A percentile compares a stretch with the other conserved stretches of the same genome.
Conservation (phyloP, 2,888 invertebrate genomes). For the Chalcis sispes region DNA sequence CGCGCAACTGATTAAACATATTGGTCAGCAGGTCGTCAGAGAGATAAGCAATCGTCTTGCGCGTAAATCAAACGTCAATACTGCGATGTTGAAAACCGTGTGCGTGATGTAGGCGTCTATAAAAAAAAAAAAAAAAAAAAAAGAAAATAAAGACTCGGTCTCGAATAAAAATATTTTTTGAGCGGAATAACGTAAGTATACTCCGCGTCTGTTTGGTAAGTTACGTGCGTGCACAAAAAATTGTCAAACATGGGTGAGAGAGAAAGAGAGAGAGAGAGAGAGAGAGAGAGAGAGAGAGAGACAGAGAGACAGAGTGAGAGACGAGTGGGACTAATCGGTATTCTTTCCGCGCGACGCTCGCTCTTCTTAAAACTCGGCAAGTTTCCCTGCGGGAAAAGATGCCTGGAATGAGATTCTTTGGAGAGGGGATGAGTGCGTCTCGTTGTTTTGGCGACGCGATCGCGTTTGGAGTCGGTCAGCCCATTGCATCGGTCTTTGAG, state of each 20-base stretch:
- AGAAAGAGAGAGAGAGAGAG: too few relatives aligned
- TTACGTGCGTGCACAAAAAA: too few relatives aligned
- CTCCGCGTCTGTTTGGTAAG: too few relatives aligned
- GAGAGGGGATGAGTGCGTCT: too few relatives aligned
- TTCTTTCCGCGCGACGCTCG: conserved; percentile 63
- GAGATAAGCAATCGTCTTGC: conserved; percentile 7
- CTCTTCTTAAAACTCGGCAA: conserved; percentile 62
- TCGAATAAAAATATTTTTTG: too few relatives aligned
- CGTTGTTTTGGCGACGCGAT: conserved; percentile 39
- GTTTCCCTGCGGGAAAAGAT: conserved; percentile 54
- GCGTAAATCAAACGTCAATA: not conserved
- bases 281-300: not conserved
- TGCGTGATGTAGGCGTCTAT: not conserved
- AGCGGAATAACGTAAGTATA: too few relatives aligned
- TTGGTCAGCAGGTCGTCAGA: conserved; percentile 59
- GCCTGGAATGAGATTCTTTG: too few relatives aligned
- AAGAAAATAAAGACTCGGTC: conserved; percentile 4
- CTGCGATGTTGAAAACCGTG: not conserved
- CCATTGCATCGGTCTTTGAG: not conserved
- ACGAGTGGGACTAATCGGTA: conserved; percentile 63
- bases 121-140: not conserved
- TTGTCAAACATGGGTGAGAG: too few relatives aligned
- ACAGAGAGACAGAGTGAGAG: not conserved
- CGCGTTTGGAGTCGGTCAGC: conserved; percentile 53
- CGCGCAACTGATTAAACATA: conserved; percentile 62